Evolutionary conservation across 2,888 invertebrate species (phyloP).

Genomic region (Diachrysia chrysitis): DNA sequence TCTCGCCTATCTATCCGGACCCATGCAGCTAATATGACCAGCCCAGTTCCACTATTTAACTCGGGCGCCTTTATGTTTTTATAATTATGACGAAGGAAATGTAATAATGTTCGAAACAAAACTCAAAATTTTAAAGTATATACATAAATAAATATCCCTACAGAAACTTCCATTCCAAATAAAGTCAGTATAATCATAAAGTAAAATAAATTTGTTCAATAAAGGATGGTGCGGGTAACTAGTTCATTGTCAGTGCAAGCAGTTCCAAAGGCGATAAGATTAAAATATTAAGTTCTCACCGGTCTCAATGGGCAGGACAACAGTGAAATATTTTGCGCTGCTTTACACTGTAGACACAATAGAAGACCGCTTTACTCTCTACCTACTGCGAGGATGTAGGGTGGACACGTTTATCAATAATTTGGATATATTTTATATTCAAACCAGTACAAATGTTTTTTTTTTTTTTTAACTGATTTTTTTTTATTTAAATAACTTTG

Average conservation of each 20-base stretch:
- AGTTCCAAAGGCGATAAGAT: constrained; percentile 57
- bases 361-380: constrained; percentile 61
- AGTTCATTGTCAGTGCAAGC: constrained; percentile 50
- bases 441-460: no score
- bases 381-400: constrained; percentile 55
- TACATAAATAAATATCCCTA: not conserved
- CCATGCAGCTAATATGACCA: no score
- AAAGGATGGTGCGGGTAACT: constrained; percentile 47
- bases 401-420: not conserved
- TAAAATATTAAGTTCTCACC: constrained; percentile 76
- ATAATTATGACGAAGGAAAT: no score
- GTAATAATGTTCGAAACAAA: not conserved
- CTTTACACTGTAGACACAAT: constrained; percentile 71
- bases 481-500: not conserved
- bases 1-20: no score
- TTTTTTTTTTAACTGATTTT: no score
- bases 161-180: constrained; percentile 15
- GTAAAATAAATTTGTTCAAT: constrained; percentile 42
- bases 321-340: constrained; percentile 74
- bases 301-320: constrained; percentile 64
- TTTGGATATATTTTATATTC: constrained; percentile 6
- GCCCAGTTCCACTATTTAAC: no score
- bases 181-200: constrained; percentile 14
- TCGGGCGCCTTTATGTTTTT: no score
- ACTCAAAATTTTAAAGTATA: not conserved